These are phyloP conservation scores for Calephelis virginiensis DNA, from an alignment of 1,140 invertebrate genomes.

Conservation along the genomic window DNA sequence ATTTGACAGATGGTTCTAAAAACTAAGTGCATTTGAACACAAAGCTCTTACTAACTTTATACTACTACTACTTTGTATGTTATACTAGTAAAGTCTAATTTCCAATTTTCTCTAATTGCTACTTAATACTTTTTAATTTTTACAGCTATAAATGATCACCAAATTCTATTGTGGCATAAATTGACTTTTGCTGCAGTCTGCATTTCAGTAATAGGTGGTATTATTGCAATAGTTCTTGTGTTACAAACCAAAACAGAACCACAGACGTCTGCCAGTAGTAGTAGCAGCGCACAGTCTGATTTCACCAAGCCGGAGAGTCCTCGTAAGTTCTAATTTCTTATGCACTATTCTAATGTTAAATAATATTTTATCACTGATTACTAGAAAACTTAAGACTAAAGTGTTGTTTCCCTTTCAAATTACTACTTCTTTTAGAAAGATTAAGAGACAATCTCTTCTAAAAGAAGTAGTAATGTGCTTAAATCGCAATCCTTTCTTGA, in stretches of 20 bases:
- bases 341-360: background rate
- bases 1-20: too few relatives aligned
- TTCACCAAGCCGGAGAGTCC: constrained; percentile 21
- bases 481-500: too few relatives aligned
- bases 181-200: constrained; percentile 45
- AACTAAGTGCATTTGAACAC: too few relatives aligned
- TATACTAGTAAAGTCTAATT: background rate
- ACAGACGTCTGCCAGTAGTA: constrained; percentile 18
- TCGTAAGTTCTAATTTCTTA: constrained; percentile 23
- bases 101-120: background rate
- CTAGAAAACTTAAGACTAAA: too few relatives aligned
- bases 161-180: constrained; percentile 49
- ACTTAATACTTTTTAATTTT: constrained; percentile 17
- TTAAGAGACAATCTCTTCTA: too few relatives aligned
- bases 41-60: background rate
- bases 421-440: too few relatives aligned
- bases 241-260: constrained; percentile 35
- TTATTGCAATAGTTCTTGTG: constrained; percentile 44
- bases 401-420: too few relatives aligned
- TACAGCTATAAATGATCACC: constrained; percentile 39
- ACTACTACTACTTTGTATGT: background rate
- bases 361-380: background rate
- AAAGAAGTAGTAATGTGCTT: too few relatives aligned
- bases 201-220: constrained; percentile 43
- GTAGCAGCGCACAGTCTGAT: constrained; percentile 8